Conservation (phyloP, 2,888 invertebrate genomes). For the Pollenia amentaria region DNA sequence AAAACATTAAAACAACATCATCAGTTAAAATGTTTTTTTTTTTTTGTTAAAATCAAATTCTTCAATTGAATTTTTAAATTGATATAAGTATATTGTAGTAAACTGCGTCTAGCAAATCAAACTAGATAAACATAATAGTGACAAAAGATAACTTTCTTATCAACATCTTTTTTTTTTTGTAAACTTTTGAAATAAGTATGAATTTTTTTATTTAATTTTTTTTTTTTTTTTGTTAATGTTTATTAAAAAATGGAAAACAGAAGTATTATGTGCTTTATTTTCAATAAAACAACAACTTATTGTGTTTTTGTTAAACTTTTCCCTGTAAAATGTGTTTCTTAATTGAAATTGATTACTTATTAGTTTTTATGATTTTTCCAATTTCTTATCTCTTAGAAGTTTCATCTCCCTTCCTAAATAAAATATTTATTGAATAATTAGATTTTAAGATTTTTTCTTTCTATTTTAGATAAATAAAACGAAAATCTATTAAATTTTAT, state of each 20-base stretch:
- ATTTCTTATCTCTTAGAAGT: neutral
- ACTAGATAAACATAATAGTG: slow-evolving; percentile 13
- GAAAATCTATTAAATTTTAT: slow-evolving; percentile 20
- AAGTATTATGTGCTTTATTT: slow-evolving; percentile 14
- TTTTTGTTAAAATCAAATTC: slow-evolving; percentile 33
- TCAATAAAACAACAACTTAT: neutral
- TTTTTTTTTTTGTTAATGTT: slow-evolving; percentile 46
- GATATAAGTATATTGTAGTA: neutral
- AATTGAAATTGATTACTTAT: slow-evolving; percentile 41
- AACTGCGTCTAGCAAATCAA: neutral
- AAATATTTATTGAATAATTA: slow-evolving; percentile 40
- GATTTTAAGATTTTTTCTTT: slow-evolving; percentile 39
- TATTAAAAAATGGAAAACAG: slow-evolving; percentile 31
- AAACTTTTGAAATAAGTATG: slow-evolving; percentile 38
- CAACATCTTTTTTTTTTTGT: slow-evolving; percentile 12
- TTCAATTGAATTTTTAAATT: slow-evolving; percentile 18
- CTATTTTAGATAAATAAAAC: slow-evolving; percentile 40
- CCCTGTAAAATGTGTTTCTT: slow-evolving; percentile 17
- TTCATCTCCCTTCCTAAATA: neutral
- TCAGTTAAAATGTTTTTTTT: slow-evolving; percentile 24
- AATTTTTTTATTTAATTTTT: slow-evolving; percentile 44
- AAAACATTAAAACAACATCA: slow-evolving; percentile 14
- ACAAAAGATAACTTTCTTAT: slow-evolving; percentile 14
- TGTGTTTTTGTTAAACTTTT: slow-evolving; percentile 1
- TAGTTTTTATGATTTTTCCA: neutral